Percentiles rank a stretch among this genome's conserved stretches.
phyloP scores from a whole-genome alignment of 2,888 invertebrate genomes.

The Acanthosepion pharaonis region DNA sequence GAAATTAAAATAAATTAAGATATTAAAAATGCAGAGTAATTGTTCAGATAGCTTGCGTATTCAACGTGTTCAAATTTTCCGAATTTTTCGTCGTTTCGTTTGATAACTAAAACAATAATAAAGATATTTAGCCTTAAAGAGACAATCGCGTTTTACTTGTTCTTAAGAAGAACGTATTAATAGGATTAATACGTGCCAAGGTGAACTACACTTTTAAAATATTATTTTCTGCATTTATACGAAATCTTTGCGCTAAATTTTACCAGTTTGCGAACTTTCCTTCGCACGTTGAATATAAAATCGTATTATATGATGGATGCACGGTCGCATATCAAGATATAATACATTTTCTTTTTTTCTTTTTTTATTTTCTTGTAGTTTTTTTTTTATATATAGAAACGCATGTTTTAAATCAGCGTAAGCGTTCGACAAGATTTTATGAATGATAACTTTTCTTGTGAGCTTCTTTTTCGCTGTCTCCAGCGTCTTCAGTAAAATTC shows the following conservation, averaged over 20 bases:
- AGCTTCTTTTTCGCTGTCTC: background rate
- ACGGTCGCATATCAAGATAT: background rate
- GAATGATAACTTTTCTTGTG: background rate
- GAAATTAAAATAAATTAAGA: no score
- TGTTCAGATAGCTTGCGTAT: no score
- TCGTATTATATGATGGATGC: background rate
- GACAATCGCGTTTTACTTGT: no score
- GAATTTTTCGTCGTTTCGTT: no score
- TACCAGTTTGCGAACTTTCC: background rate
- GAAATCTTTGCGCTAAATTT: background rate
- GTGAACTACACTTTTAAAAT: no score
- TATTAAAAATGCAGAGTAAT: no score
- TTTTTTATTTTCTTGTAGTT: background rate
- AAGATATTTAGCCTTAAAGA: no score
- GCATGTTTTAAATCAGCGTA: background rate
- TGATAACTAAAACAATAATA: no score
- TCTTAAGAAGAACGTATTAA: no score
- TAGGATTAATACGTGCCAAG: no score
- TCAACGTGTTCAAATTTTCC: no score
- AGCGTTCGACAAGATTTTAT: background rate
- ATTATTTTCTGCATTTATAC: no score
- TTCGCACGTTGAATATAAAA: background rate
- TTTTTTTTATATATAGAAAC: background rate
- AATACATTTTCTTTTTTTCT: background rate
- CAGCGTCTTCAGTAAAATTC: background rate